Base-by-base conservation (phyloP, 1,140 invertebrate species). In the Drosophila sucinea region DNA sequence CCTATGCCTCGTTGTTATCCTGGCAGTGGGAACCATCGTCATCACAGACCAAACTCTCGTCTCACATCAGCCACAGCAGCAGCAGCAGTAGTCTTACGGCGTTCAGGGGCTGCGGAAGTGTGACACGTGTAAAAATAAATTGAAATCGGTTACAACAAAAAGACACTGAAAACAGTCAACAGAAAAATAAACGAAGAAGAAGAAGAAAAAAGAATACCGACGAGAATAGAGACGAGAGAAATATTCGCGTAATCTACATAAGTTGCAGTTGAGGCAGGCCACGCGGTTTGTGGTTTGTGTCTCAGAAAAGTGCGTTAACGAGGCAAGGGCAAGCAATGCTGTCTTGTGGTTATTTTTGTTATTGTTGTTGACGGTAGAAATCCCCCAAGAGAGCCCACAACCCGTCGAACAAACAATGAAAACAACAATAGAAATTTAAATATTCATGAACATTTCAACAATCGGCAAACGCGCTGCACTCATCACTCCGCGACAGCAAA, bases 361-460 rank as follows among this genome's bases (percentile, higher is more conserved):
- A 56, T 30, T 55, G 74, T 60, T 60, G 40, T 35, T 17, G 54
- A 44, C 8, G 10, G 40, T 29, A 33, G 33, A 33, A 25, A 60
- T 27, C 27, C 55, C 55, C 55, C n/a, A 35, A 57, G 17, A 57
- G 55, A 57, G 67, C 40, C 32, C 10, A 51, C 44, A 35, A 55
- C 40, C 17, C 51, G 67, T 57, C 44, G 44, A 51, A 51, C 44
- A 51, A 51, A 51, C 44, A 51, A 27, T 51, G 23, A 60, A 77
- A 70, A 60, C 74, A 74, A 85, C 82, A 86, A 85, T 75, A 73
- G 81, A 70, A 73, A 73, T 81, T 86, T 76, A 86, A 86, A 86
- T 86, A 86, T 86, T 86, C 82, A 86, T 86, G 82, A 86, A 73
- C 61, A 56, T 81, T 72, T 76, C 72, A 80, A 70, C 77, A 67